Conservation (phyloP, 1,140 invertebrate species). For the Paraescarpia echinospica region DNA sequence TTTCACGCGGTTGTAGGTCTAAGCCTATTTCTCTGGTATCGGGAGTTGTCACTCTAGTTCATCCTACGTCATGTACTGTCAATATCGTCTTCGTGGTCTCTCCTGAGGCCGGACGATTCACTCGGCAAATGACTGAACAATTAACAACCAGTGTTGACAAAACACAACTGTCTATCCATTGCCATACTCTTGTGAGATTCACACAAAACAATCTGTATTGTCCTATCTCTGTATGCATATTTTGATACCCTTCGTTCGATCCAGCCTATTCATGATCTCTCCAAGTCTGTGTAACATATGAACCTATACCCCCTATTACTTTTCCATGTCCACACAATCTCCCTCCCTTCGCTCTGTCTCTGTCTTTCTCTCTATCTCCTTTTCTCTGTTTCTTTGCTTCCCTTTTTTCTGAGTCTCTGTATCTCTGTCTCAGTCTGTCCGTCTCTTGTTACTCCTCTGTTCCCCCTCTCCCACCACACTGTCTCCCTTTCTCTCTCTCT, state of each 20-base stretch:
- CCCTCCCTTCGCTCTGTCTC: not conserved
- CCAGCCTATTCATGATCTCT: no score
- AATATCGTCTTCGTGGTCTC: not conserved
- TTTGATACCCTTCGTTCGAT: no score
- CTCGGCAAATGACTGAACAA: not conserved
- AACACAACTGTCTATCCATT: not conserved
- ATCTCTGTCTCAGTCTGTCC: not conserved
- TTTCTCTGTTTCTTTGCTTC: not conserved
- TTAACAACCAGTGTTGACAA: not conserved
- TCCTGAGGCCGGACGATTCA: not conserved
- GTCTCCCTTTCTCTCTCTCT: not conserved
- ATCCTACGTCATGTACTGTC: not conserved
- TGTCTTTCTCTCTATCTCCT: not conserved
- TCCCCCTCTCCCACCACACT: not conserved
- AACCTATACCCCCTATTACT: not conserved
- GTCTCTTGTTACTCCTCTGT: not conserved
- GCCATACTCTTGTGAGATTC: not conserved
- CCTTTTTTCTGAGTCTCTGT: not conserved
- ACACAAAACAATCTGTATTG: no score
- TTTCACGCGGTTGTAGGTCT: not conserved
- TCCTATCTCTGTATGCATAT: no score
- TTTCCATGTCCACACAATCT: not conserved
- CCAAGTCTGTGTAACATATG: no score
- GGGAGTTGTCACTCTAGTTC: not conserved
- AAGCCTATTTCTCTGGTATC: not conserved